These are phyloP conservation scores for Zeuzera pyrina DNA, from an alignment of 2,888 invertebrate species.

Conservation along the genomic window DNA sequence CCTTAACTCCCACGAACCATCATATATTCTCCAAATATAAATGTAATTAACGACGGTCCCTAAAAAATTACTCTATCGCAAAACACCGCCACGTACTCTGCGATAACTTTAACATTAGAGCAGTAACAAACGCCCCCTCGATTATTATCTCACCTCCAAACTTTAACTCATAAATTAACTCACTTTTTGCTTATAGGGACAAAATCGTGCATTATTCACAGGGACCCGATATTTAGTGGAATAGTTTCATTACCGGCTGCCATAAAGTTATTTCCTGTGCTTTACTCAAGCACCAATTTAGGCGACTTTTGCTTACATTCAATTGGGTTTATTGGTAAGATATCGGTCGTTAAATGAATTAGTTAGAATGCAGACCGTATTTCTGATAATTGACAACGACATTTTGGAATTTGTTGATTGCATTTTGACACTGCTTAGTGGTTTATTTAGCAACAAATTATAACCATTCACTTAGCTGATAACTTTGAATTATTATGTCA, in stretches of 20 bases:
- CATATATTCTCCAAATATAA: too few relatives aligned
- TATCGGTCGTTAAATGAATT: not conserved
- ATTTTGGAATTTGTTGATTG: not conserved
- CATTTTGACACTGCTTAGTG: not conserved
- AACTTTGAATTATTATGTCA: too few relatives aligned
- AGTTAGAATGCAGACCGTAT: not conserved
- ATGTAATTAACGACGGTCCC: too few relatives aligned
- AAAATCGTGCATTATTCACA: constrained; percentile 38
- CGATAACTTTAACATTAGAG: too few relatives aligned
- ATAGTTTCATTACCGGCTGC: constrained; percentile 44
- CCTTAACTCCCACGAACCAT: too few relatives aligned
- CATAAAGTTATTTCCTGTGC: constrained; percentile 28
- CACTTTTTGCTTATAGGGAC: constrained; percentile 40
- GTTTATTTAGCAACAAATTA: too few relatives aligned
- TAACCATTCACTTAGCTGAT: not conserved
- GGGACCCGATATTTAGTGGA: constrained; percentile 44
- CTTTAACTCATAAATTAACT: constrained; percentile 38
- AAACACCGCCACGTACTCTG: not conserved
- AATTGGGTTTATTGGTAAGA: not conserved
- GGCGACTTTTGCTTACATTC: not conserved
- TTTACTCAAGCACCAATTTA: not conserved
- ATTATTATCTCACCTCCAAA: constrained; percentile 15
- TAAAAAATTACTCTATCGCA: not conserved
- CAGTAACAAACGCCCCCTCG: too few relatives aligned
- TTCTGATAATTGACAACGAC: not conserved